phyloP scores from a whole-genome alignment of 2,888 invertebrate genomes.

The Trimorus sp. region DNA sequence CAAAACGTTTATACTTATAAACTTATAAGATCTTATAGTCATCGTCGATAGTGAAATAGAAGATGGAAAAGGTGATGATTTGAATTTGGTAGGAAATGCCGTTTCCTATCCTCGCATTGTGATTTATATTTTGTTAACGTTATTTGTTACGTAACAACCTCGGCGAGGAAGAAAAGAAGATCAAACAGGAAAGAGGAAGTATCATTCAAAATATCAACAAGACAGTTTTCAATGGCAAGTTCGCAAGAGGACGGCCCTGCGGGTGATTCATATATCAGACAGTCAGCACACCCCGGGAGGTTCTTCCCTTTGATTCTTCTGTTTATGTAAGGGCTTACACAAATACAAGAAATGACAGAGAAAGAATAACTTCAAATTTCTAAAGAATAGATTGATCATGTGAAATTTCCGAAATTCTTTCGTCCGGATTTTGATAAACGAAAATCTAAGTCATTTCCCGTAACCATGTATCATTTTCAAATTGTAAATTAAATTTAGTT shows the following conservation, averaged over 20 bases:
- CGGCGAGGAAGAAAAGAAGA: slow-evolving; percentile 36
- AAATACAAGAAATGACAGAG: slow-evolving; percentile 36
- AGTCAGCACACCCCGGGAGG: slow-evolving; percentile 78
- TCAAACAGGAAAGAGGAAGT: slow-evolving; percentile 60
- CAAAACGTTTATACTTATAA: not conserved
- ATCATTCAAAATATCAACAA: slow-evolving; percentile 65
- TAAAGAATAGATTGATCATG: slow-evolving; percentile 55
- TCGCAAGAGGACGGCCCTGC: slow-evolving; percentile 53
- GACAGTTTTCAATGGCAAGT: slow-evolving; percentile 55
- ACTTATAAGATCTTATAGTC: not conserved
- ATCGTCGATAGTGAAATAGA: not conserved
- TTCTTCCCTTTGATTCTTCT: slow-evolving; percentile 69
- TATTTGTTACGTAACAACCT: slow-evolving; percentile 60
- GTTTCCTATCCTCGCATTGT: slow-evolving; percentile 14
- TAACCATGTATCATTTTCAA: no score
- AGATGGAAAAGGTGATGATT: slow-evolving; percentile 21
- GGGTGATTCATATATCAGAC: slow-evolving; percentile 76
- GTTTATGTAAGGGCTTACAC: slow-evolving; percentile 43
- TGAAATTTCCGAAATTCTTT: slow-evolving; percentile 39
- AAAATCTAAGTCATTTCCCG: slow-evolving; percentile 13
- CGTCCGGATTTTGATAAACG: slow-evolving; percentile 2
- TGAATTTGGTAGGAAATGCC: slow-evolving; percentile 16
- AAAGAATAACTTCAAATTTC: slow-evolving; percentile 25
- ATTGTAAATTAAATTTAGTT: no score
- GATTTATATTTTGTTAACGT: slow-evolving; percentile 49